Evolutionary conservation across 2,888 invertebrate species (phyloP).

Genomic region (Podabrus alpinus): DNA sequence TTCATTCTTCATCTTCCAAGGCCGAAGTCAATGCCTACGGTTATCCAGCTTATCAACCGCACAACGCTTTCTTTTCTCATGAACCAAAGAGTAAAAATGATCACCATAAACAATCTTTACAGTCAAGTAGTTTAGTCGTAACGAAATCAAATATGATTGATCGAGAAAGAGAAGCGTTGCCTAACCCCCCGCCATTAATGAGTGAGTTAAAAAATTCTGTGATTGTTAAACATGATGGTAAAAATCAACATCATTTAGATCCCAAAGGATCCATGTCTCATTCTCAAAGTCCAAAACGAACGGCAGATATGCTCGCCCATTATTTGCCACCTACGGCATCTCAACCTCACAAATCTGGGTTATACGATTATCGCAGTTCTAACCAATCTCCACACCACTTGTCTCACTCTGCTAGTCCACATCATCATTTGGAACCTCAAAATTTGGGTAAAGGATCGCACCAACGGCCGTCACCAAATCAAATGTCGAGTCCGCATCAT

Average conservation of each 20-base stretch:
- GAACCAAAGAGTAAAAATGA: slow-evolving; percentile 69
- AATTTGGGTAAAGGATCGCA: slow-evolving; percentile 47
- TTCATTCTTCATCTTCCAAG: slow-evolving; percentile 54
- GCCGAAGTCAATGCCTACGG: slow-evolving; percentile 73
- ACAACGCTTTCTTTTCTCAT: slow-evolving; percentile 52
- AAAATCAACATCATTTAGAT: slow-evolving; percentile 63
- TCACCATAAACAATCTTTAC: slow-evolving; percentile 46
- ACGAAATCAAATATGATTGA: slow-evolving; percentile 49
- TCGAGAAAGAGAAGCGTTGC: slow-evolving; percentile 55
- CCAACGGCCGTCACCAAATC: slow-evolving; percentile 45
- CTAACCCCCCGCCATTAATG: slow-evolving; percentile 70
- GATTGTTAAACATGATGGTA: slow-evolving; percentile 78
- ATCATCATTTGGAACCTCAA: slow-evolving; percentile 49
- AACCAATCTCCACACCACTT: slow-evolving; percentile 56
- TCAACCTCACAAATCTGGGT: slow-evolving; percentile 48
- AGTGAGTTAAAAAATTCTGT: slow-evolving; percentile 76
- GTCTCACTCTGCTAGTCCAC: slow-evolving; percentile 50
- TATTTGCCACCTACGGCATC: slow-evolving; percentile 61
- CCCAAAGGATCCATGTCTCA: slow-evolving; percentile 57
- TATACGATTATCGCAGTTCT: slow-evolving; percentile 55
- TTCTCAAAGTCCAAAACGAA: slow-evolving; percentile 63
- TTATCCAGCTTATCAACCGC: slow-evolving; percentile 64
- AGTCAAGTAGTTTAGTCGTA: slow-evolving; percentile 47
- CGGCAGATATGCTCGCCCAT: slow-evolving; percentile 60
- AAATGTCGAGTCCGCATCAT: slow-evolving; percentile 58